Percentiles rank a stretch among this genome's conserved stretches.
Conservation (phyloP, 2,113 vertebrate genomes). For the Bos indicus region DNA sequence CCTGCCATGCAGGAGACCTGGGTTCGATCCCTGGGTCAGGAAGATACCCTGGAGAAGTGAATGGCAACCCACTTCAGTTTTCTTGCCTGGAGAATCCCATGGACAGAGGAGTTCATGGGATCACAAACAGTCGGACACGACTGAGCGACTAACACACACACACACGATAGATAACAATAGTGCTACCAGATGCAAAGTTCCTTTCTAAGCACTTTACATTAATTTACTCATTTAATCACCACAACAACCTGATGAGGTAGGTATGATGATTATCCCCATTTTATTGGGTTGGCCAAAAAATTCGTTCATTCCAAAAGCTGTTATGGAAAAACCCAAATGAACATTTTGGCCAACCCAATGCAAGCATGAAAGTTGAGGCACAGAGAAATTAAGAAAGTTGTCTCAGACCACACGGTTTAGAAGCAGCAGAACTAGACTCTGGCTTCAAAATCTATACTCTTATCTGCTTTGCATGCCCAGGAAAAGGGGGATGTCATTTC, state of each 20-base stretch:
- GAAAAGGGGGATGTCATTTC: background rate
- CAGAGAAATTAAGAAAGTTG: background rate
- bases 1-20: background rate
- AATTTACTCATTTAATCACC: background rate
- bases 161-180: background rate
- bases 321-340: background rate
- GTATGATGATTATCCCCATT: background rate
- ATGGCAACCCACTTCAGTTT: background rate
- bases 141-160: background rate
- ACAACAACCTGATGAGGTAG: background rate
- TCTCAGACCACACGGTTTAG: background rate
- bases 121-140: background rate
- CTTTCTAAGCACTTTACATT: background rate
- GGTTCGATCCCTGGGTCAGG: background rate
- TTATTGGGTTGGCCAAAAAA: background rate
- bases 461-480: background rate
- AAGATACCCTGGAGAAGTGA: background rate
- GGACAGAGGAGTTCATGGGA: background rate
- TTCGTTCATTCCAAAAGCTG: background rate
- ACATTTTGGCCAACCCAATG: background rate
- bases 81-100: background rate
- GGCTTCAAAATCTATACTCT: background rate
- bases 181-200: background rate
- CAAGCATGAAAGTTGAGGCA: background rate
- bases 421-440: background rate